Evolutionary conservation across 2,797 vertebrate species (phyloP), one percentile per base, ranked within the genome.

Genomic region (Amniataba percoides): DNA sequence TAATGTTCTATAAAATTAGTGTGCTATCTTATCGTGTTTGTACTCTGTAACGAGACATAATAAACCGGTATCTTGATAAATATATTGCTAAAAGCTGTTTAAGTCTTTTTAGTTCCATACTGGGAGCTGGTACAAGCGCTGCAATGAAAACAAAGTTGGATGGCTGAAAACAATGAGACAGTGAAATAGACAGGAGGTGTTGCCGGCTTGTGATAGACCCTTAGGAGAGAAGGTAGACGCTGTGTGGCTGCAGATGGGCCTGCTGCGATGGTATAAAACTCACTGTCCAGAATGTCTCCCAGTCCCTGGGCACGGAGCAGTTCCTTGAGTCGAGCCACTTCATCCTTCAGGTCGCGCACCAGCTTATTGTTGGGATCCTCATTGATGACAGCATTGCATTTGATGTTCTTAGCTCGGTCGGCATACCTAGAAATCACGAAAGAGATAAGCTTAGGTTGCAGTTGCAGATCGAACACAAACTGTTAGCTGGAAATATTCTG

Each of bases 351-450:
- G 45, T 99, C 98, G 31, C 98, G 95, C 91, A 99, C 98, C 92
- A 99, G 91, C 85, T 98, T 99, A 89, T 97, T 97, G 36, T 99
- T 99, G 86, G 98, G 98, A 91, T 99, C 98, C 53, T 99, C 98
- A 36, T 99, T 99, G 94, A 99, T 99, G 85, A 99, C 96, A 31
- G 98, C 98, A 64, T 99, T 99, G 92, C 98, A 99, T 83, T 99
- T 99, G 83, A 99, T 99, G 87, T 98, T 98, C 85, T 99, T 99
- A 56, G 98, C 98, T 56, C 98, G 96, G 87, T 99, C 98, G 1
- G 98, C 98, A 0, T 99, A 99, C 39, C 98, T 99, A 90, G 3
- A 77, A 80, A 78, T 23, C 18, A 62, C 14, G 64, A 62, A 0
- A 42, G 63, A 12, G n/a, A 67, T 3, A 27, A 49, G 60, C 1